These are phyloP conservation scores for Octodonta nipae DNA, from an alignment of 2,888 invertebrate genomes.

Conservation along the genomic window DNA sequence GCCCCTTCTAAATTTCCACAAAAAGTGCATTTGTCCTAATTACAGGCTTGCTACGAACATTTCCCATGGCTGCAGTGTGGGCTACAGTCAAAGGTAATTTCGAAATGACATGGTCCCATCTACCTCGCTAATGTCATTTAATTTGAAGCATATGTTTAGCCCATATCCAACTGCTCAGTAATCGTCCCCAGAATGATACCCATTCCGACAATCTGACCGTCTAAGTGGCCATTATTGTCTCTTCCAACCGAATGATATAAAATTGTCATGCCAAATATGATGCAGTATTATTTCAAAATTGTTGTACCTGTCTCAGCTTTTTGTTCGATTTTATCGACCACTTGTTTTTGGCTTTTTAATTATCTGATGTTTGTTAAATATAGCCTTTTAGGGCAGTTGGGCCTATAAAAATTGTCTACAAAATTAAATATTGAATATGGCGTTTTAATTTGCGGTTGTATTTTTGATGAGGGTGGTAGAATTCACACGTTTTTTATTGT, in stretches of 20 bases:
- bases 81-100: conserved; percentile 14
- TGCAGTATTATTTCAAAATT: background rate
- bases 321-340: too few relatives aligned
- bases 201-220: background rate
- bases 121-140: conserved; percentile 29
- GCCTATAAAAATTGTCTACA: too few relatives aligned
- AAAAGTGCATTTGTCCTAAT: conserved; percentile 17
- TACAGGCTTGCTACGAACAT: conserved; percentile 14
- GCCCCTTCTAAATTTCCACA: conserved; percentile 7
- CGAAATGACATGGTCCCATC: conserved; percentile 26
- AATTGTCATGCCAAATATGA: too few relatives aligned
- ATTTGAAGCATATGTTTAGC: conserved; percentile 30
- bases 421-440: too few relatives aligned
- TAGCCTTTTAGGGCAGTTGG: background rate
- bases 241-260: conserved; percentile 1
- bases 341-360: background rate
- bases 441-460: background rate
- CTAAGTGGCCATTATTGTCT: conserved; percentile 5
- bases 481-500: too few relatives aligned
- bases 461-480: background rate
- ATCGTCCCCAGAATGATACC: conserved; percentile 8
- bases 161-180: conserved; percentile 11
- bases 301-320: conserved; percentile 1
- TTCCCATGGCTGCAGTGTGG: conserved; percentile 12
- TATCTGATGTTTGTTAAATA: too few relatives aligned